Evolutionary conservation across 2,888 invertebrate genomes (phyloP).

Genomic region (Neelides folsomi): DNA sequence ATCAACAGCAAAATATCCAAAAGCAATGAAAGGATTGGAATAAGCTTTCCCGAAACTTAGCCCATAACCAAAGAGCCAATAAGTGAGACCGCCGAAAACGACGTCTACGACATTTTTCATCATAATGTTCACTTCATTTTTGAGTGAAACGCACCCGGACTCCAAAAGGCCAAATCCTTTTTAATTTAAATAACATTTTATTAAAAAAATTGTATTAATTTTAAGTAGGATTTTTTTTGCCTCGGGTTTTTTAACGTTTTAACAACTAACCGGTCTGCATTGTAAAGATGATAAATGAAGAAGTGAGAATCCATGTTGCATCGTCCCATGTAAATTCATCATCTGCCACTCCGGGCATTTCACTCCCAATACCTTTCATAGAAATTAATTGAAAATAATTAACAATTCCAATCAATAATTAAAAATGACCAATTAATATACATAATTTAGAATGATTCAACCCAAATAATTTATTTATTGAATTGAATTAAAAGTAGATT

Average conservation of each 20-base stretch:
- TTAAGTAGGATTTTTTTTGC: slow-evolving; percentile 1
- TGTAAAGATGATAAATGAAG: slow-evolving; percentile 37
- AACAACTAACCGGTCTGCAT: slow-evolving; percentile 36
- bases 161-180: slow-evolving; percentile 85
- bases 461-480: too few species aligned
- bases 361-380: too few species aligned
- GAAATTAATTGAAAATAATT: too few species aligned
- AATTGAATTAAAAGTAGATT: too few species aligned
- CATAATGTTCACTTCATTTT: slow-evolving; percentile 95
- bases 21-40: slow-evolving; percentile 66
- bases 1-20: slow-evolving; percentile 71
- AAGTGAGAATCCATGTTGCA: slow-evolving; percentile 31
- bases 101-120: slow-evolving; percentile 93
- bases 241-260: neutral
- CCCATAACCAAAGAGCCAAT: slow-evolving; percentile 90
- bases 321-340: slow-evolving; percentile 29
- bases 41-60: slow-evolving; percentile 66
- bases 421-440: too few species aligned
- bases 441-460: too few species aligned
- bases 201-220: neutral
- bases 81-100: slow-evolving; percentile 77
- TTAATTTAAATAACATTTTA: slow-evolving; percentile 3
- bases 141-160: slow-evolving; percentile 79
- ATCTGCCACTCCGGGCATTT: slow-evolving; percentile 1
- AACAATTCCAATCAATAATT: too few species aligned